Base-by-base conservation (phyloP, 23 tunicate species). In the Pegea sp. region DNA sequence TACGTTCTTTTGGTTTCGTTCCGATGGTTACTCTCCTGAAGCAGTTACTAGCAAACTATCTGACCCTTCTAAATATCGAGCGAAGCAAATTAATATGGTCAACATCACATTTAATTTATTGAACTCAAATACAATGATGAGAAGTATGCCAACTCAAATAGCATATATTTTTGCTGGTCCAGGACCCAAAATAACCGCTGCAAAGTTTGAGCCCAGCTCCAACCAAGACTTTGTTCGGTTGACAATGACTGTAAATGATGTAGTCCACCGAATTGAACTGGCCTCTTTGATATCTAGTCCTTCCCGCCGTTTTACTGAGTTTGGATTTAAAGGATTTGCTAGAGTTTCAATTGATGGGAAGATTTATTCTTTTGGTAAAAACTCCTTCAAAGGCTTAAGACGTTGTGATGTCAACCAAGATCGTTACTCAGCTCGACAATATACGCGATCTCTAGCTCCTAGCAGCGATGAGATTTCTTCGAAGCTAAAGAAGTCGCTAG, bases 281-380 rank as follows among this genome's bases (percentile, higher is more conserved):
- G 62, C 72, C 24, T 74, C 84, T 5, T 7, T 49, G 52, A 57
- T 22, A 19, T 24, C 56, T 31, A 22, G 34, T 21, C 50, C 56
- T 6, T 48, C 30, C 22, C 29, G 38, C 25, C 56, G 84, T 22
- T 30, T 43, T 28, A 59, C 30, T 22, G 8, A 7, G 5, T 32
- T 74, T 29, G 72, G 84, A 5, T 74, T 65, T 49, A 69, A 72
- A 5, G 72, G 72, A 5, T 72, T n/a, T n/a, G n/a, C n/a, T n/a
- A n/a, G n/a, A n/a, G n/a, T n/a, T n/a, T n/a, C n/a, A n/a, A n/a
- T n/a, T n/a, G n/a, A n/a, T n/a, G n/a, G n/a, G n/a, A n/a, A n/a
- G n/a, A n/a, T n/a, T n/a, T n/a, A n/a, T n/a, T n/a, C n/a, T n/a
- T n/a, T n/a, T n/a, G n/a, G n/a, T n/a, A n/a, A n/a, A n/a, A n/a